These are phyloP conservation scores for Perca fluviatilis DNA, from an alignment of 2,113 vertebrate genomes.

Conservation along the genomic window DNA sequence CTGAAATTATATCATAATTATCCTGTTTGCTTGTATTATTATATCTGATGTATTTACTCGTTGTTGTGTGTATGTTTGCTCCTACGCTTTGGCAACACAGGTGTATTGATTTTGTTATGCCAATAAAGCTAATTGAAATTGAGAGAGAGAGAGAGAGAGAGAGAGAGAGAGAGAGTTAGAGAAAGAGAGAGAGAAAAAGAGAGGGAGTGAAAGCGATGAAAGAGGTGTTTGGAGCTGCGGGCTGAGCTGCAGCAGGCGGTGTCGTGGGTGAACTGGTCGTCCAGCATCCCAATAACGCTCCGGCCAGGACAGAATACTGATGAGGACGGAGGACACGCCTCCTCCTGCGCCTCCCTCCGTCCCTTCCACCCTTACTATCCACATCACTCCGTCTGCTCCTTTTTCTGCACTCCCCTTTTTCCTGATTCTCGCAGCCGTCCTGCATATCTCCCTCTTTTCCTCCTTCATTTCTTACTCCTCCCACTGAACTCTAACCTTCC, in stretches of 20 bases:
- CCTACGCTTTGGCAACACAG: too few relatives aligned
- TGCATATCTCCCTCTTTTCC: background rate
- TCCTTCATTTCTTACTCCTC: too few relatives aligned
- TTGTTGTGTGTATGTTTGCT: too few relatives aligned
- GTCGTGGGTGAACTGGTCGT: slow-evolving; percentile 53
- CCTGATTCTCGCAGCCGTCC: background rate
- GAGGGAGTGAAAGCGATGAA: background rate
- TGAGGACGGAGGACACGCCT: slow-evolving; percentile 47
- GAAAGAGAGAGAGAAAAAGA: background rate
- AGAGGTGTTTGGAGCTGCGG: slow-evolving; percentile 26
- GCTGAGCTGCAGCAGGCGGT: slow-evolving; percentile 42
- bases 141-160: background rate
- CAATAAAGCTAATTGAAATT: too few relatives aligned
- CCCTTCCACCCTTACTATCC: background rate
- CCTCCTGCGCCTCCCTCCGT: background rate
- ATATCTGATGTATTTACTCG: too few relatives aligned
- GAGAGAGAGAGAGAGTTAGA: background rate
- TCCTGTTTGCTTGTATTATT: too few relatives aligned
- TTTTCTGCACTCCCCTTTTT: background rate
- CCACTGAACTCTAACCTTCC: background rate
- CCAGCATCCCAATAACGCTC: slow-evolving; percentile 71
- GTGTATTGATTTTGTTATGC: too few relatives aligned
- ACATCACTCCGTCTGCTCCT: background rate
- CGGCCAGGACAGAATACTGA: slow-evolving; percentile 61
- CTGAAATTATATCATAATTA: too few relatives aligned